Percentiles rank a stretch among this genome's conserved stretches.
These are phyloP conservation scores for Eilema sororculum DNA, from an alignment of 2,888 invertebrate species.

Conservation along the genomic window DNA sequence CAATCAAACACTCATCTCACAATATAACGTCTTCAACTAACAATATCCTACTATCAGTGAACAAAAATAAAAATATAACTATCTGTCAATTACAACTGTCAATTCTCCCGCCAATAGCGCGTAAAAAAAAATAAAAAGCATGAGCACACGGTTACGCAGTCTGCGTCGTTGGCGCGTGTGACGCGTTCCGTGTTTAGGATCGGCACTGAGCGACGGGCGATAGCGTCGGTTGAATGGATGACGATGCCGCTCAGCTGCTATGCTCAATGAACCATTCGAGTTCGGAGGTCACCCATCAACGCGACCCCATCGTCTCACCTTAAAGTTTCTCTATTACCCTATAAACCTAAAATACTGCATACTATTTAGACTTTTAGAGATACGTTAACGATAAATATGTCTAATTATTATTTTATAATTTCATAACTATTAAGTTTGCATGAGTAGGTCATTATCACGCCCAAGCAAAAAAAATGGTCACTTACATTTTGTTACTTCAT, in stretches of 20 bases:
- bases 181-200: conserved; percentile 82
- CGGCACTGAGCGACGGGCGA: conserved; percentile 77
- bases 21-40: conserved; percentile 22
- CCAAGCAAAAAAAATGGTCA: not conserved
- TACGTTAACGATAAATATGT: conserved; percentile 24
- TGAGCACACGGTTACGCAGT: conserved; percentile 69
- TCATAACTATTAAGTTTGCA: not conserved
- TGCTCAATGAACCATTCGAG: conserved; percentile 84
- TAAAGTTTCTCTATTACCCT: conserved; percentile 77
- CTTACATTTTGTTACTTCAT: conserved; percentile 1
- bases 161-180: conserved; percentile 77
- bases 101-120: conserved; percentile 75
- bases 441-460: not conserved
- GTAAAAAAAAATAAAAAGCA: conserved; percentile 63
- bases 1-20: conserved; percentile 80
- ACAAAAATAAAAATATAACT: conserved; percentile 26
- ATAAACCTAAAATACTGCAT: conserved; percentile 53
- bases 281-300: conserved; percentile 82
- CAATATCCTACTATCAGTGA: conserved; percentile 32
- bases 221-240: conserved; percentile 74
- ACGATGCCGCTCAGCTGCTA: conserved; percentile 76
- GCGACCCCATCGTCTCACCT: conserved; percentile 73
- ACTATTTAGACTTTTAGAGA: conserved; percentile 23
- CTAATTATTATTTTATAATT: not conserved
- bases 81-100: conserved; percentile 54